Evolutionary conservation across 2,797 vertebrate genomes (phyloP), one percentile per base, ranked within the genome.

Genomic region (Pangasius sanitwongsei): DNA sequence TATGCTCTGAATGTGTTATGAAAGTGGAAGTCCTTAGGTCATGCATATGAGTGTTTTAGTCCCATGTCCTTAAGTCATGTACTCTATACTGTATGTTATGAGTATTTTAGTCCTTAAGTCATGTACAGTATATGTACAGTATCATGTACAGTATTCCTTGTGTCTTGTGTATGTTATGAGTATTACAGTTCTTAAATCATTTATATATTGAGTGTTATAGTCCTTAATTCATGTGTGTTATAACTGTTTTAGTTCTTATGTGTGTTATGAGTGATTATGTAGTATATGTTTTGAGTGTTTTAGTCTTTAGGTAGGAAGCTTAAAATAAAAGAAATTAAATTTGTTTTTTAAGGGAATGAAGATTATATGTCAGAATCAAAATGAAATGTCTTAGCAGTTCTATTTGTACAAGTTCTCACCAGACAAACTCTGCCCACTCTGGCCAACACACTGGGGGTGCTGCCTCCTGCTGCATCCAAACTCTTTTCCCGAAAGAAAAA

Each of bases 401-500:
- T 28, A 13, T 53, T 55, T 6, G 18, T 57, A 41, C 15, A 70
- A 1, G 31, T 44, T 84, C 94, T 93, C 91, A 96, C 95, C 95
- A 96, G 93, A 87, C 95, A 96, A 80, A 96, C 93, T 31, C 95
- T 92, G 67, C 95, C 95, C 37, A 96, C 95, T 72, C 95, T 91
- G 25, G 95, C 92, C 50, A 96, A 90, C 59, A 95, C 91, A 7
- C 94, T 93, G 15, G 94, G 95, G 23, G 94, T 94, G 75, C 91
- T 92, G 69, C 94, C 93, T 34, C 93, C 93, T 1, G 93, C 91
- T 1, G 93, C 90, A 70, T 96, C 95, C 67, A 95, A 89, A 23
- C 94, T 95, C 87, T 95, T 94, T 91, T 96, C 95, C 34, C 95
- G 93, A 90, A 96, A 96, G 87, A 96, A 95, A 90, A 96, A 95